A percentile compares a stretch with the other conserved stretches of the same genome.
phyloP scores from a whole-genome alignment of 2,888 invertebrate species.

The Aethes cnicana region DNA sequence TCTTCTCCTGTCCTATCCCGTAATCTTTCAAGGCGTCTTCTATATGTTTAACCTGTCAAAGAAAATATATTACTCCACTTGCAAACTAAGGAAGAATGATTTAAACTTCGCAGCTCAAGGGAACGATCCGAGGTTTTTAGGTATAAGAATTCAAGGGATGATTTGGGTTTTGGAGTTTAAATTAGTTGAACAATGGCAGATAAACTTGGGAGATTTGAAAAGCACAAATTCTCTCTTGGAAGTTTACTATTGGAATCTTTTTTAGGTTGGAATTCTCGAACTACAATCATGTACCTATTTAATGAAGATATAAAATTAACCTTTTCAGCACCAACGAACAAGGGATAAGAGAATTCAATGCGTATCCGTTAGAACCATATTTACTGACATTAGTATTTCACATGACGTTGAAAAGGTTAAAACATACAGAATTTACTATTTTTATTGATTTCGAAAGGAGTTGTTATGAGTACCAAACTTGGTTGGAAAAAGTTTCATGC shows the following conservation, averaged over 20 bases:
- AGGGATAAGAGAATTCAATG: too few relatives aligned
- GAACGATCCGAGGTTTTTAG: conserved; percentile 15
- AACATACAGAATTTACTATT: too few relatives aligned
- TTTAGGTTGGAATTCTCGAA: too few relatives aligned
- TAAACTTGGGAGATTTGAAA: conserved; percentile 22
- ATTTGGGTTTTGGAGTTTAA: conserved; percentile 23
- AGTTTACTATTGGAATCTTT: neutral
- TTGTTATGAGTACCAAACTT: too few relatives aligned
- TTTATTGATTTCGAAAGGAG: too few relatives aligned
- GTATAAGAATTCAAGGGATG: conserved; percentile 13
- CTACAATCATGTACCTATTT: too few relatives aligned
- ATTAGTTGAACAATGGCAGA: conserved; percentile 20
- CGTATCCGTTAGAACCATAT: too few relatives aligned
- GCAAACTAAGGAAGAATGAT: conserved; percentile 26
- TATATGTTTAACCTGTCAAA: conserved; percentile 84
- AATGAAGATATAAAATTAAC: too few relatives aligned
- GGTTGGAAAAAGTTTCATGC: too few relatives aligned
- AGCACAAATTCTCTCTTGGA: conserved; percentile 1
- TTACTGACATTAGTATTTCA: too few relatives aligned
- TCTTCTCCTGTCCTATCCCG: conserved; percentile 78
- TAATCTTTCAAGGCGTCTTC: conserved; percentile 85
- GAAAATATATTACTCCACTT: conserved; percentile 32
- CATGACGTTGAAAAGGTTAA: too few relatives aligned
- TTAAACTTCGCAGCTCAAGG: conserved; percentile 23
- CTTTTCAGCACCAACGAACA: too few relatives aligned